These are phyloP conservation scores for Drosophila lacicola DNA, from an alignment of 2,888 invertebrate genomes.

Conservation along the genomic window DNA sequence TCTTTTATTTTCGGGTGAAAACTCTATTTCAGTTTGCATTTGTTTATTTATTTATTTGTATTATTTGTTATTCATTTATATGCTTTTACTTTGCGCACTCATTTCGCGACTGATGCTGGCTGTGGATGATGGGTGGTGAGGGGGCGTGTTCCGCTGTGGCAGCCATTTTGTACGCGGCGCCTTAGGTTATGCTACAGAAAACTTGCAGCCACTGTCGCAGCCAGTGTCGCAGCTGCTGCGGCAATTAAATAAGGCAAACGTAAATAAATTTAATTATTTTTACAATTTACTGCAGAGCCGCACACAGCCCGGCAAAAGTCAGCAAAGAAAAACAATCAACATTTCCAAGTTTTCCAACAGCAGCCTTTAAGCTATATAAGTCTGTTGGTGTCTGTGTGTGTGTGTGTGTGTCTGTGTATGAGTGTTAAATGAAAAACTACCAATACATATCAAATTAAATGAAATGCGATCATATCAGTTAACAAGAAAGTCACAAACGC, in stretches of 20 bases:
- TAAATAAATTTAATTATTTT: constrained; percentile 77
- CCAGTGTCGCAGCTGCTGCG: constrained; percentile 49
- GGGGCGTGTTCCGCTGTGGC: constrained; percentile 4
- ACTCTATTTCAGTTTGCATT: constrained; percentile 47
- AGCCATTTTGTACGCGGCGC: constrained; percentile 46
- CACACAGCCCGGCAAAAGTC: constrained; percentile 53
- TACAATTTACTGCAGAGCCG: constrained; percentile 62
- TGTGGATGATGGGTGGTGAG: too few species aligned
- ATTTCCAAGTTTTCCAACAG: constrained; percentile 35
- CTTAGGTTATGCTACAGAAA: constrained; percentile 41
- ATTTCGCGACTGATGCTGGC: constrained; percentile 1
- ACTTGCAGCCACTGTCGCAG: constrained; percentile 12
- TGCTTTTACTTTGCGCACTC: constrained; percentile 50
- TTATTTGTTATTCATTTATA: constrained; percentile 64
- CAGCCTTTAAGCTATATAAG: constrained; percentile 29
- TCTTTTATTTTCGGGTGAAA: constrained; percentile 38
- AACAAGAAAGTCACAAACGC: constrained; percentile 47
- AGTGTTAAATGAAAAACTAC: constrained; percentile 50
- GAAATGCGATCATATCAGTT: constrained; percentile 49
- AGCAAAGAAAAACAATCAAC: constrained; percentile 73
- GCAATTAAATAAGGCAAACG: constrained; percentile 73
- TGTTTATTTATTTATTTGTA: constrained; percentile 62
- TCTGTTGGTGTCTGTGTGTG: not conserved
- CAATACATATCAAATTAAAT: constrained; percentile 41
- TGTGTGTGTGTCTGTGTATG: constrained; percentile 7